These are phyloP conservation scores for Selenia dentaria DNA, from an alignment of 2,888 invertebrate species.

Conservation along the genomic window DNA sequence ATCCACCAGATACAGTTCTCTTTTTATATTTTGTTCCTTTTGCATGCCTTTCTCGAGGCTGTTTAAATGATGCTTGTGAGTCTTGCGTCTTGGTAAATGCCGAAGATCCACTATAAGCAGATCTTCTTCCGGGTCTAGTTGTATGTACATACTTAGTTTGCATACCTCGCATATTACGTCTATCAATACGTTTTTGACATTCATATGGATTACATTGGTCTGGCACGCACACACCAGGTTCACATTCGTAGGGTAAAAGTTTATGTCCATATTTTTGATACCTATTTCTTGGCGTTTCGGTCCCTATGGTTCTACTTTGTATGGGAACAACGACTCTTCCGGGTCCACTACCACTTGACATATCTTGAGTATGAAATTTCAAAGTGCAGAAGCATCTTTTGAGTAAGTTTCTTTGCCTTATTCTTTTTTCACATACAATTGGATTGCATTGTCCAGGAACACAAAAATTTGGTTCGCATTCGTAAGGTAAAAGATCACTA, in stretches of 20 bases:
- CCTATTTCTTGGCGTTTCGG: conserved; percentile 4
- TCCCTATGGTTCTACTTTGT: conserved; percentile 3
- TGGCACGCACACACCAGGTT: conserved; percentile 42
- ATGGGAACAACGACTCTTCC: conserved; percentile 1
- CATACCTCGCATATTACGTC: conserved; percentile 1
- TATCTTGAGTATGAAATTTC: conserved; percentile 2
- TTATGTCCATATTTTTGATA: conserved; percentile 2
- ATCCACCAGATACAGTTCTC: background rate
- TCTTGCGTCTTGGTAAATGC: background rate
- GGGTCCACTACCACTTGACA: background rate
- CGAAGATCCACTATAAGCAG: background rate
- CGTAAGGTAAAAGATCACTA: conserved; percentile 14
- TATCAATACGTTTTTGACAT: conserved; percentile 27
- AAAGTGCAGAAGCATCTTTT: conserved; percentile 27
- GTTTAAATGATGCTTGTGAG: background rate
- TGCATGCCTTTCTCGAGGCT: background rate
- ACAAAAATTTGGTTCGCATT: conserved; percentile 30
- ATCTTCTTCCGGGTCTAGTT: background rate
- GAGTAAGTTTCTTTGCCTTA: conserved; percentile 20
- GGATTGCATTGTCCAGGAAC: conserved; percentile 34
- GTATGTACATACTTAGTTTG: conserved; percentile 3
- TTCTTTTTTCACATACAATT: conserved; percentile 24
- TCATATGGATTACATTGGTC: conserved; percentile 39
- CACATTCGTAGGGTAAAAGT: conserved; percentile 41
- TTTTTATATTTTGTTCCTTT: background rate